phyloP scores from a whole-genome alignment of 37 sponge, comb jelly and placozoan species.

The Agelas oroides region DNA sequence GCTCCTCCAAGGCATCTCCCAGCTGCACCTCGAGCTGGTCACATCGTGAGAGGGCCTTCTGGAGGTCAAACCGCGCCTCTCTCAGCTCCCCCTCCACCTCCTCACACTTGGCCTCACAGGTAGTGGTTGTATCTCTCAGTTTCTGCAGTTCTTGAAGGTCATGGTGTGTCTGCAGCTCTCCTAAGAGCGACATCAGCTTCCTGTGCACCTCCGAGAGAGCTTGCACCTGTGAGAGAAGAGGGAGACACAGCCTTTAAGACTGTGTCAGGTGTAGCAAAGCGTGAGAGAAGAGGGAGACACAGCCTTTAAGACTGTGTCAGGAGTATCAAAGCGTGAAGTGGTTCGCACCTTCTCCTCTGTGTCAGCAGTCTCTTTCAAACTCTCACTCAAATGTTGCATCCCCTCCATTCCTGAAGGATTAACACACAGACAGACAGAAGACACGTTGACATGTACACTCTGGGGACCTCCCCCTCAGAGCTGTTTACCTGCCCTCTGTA shows the following conservation, averaged over 20 bases:
- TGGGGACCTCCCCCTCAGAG: too few relatives aligned
- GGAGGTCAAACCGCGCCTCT: constrained; percentile 45
- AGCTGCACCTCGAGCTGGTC: constrained; percentile 57
- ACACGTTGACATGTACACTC: too few relatives aligned
- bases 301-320: too few relatives aligned
- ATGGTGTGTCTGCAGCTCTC: too few relatives aligned
- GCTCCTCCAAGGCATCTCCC: constrained; percentile 8
- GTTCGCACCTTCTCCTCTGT: not conserved
- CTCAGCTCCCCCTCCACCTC: constrained; percentile 30
- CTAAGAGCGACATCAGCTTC: not conserved
- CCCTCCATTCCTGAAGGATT: not conserved
- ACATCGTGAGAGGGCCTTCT: constrained; percentile 12
- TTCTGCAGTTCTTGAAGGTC: not conserved
- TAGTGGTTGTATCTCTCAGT: not conserved
- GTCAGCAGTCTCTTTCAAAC: not conserved
- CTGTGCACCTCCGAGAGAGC: not conserved
- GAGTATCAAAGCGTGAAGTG: not conserved
- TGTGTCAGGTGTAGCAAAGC: too few relatives aligned
- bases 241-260: not conserved
- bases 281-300: too few relatives aligned
- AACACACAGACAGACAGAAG: too few relatives aligned
- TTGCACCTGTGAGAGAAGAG: not conserved
- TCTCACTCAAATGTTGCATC: not conserved
- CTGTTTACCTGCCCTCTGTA: not conserved
- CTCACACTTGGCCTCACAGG: not conserved